phyloP scores from a whole-genome alignment of 2,888 invertebrate genomes.

The Eucriotettix oculatus region DNA sequence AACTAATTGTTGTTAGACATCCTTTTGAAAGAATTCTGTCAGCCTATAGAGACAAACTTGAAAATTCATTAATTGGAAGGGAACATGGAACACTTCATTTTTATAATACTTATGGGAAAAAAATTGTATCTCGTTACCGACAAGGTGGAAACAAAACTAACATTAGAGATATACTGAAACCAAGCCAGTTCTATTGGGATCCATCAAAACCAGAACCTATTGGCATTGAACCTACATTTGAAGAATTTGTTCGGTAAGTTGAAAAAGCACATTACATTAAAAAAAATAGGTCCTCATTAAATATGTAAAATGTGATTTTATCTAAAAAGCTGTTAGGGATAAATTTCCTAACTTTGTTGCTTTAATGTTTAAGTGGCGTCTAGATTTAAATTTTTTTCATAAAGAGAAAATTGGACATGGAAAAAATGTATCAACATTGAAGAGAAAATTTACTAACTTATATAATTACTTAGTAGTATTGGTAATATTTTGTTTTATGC shows the following conservation, averaged over 20 bases:
- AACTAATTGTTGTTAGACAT: slow-evolving; percentile 38
- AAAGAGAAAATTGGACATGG: too few relatives aligned
- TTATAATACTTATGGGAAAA: slow-evolving; percentile 29
- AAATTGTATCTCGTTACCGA: slow-evolving; percentile 30
- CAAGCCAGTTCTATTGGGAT: slow-evolving; percentile 11
- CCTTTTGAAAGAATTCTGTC: slow-evolving; percentile 40
- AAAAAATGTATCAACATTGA: too few relatives aligned
- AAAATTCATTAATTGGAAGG: slow-evolving; percentile 24
- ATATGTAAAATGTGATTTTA: too few relatives aligned
- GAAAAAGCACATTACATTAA: too few relatives aligned
- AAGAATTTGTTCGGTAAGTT: slow-evolving; percentile 31
- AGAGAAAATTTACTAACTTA: too few relatives aligned
- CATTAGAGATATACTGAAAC: slow-evolving; percentile 9
- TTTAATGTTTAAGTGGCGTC: too few relatives aligned
- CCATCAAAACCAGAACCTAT: slow-evolving; percentile 17
- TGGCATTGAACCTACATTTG: slow-evolving; percentile 31
- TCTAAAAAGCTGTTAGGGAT: too few relatives aligned
- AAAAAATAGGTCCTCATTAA: too few relatives aligned
- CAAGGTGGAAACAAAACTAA: slow-evolving; percentile 16
- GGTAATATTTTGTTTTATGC: too few relatives aligned
- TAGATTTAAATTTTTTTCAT: too few relatives aligned
- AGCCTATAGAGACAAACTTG: slow-evolving; percentile 40
- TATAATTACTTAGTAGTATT: too few relatives aligned
- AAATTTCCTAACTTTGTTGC: too few relatives aligned
- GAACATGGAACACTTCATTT: slow-evolving; percentile 32